phyloP scores from a whole-genome alignment of 2,113 vertebrate genomes.

The Rhynchomys soricoides region DNA sequence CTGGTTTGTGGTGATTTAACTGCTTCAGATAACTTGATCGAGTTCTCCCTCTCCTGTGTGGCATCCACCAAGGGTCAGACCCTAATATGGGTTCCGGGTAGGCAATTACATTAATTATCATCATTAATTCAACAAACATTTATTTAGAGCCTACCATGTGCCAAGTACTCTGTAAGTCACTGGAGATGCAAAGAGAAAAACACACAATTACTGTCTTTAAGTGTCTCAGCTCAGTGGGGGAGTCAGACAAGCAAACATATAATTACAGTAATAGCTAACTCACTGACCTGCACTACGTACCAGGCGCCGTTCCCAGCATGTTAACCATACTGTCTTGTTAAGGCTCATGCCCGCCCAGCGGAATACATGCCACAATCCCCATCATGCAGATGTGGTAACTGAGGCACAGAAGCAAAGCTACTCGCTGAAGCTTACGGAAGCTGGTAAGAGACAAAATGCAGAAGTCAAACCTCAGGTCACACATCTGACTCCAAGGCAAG shows the following conservation, averaged over 20 bases:
- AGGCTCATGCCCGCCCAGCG: neutral
- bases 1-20: neutral
- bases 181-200: constrained; percentile 62
- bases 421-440: neutral
- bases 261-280: constrained; percentile 68
- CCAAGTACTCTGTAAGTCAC: constrained; percentile 69
- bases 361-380: neutral
- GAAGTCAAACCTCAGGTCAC: neutral
- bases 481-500: neutral
- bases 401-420: constrained; percentile 1
- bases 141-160: constrained; percentile 66
- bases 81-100: constrained; percentile 38
- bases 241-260: constrained; percentile 56
- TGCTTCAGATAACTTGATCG: neutral
- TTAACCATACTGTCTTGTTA: constrained; percentile 18
- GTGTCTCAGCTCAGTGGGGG: constrained; percentile 42
- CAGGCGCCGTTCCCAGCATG: constrained; percentile 31
- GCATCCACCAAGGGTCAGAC: constrained; percentile 49
- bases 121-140: constrained; percentile 78
- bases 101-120: constrained; percentile 75
- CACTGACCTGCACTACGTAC: neutral
- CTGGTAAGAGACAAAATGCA: neutral
- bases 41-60: neutral
- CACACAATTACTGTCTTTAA: constrained; percentile 72
- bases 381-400: neutral